Percentiles rank a stretch among this genome's conserved stretches.
Evolutionary conservation across 2,113 vertebrate species (phyloP).

Genomic region (Psittacus erithacus): DNA sequence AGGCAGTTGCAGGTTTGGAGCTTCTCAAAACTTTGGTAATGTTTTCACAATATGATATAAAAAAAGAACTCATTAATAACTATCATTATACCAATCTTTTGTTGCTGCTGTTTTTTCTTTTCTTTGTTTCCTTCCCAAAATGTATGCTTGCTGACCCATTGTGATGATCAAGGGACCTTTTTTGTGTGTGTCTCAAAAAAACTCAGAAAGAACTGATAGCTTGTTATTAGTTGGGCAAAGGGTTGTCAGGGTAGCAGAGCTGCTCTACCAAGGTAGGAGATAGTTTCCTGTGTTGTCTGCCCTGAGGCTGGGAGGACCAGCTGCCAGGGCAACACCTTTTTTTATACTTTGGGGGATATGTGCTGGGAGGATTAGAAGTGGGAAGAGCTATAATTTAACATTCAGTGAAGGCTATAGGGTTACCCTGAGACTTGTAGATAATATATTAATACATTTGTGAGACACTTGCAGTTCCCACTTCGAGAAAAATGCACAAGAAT

Average conservation of each 20-base stretch:
- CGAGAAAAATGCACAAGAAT: neutral
- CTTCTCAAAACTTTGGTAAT: neutral
- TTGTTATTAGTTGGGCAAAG: neutral
- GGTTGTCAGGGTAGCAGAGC: neutral
- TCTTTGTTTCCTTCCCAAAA: neutral
- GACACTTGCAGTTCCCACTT: neutral
- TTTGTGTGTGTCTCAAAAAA: neutral
- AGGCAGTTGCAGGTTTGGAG: neutral
- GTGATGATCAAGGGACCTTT: neutral
- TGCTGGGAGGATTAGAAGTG: neutral
- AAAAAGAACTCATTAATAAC: neutral
- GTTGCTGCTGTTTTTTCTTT: neutral
- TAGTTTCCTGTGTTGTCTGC: neutral
- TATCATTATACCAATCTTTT: neutral
- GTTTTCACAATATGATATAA: neutral
- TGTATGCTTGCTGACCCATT: rapidly evolving
- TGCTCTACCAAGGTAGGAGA: neutral
- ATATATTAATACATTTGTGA: neutral
- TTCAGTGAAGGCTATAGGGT: neutral
- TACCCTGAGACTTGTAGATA: neutral
- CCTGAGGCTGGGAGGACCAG: neutral
- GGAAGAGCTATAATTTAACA: neutral
- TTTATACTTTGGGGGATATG: neutral
- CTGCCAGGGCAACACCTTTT: neutral
- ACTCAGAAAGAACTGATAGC: neutral